Conservation (phyloP, 2,888 invertebrate species). For the Teleogryllus oceanicus region DNA sequence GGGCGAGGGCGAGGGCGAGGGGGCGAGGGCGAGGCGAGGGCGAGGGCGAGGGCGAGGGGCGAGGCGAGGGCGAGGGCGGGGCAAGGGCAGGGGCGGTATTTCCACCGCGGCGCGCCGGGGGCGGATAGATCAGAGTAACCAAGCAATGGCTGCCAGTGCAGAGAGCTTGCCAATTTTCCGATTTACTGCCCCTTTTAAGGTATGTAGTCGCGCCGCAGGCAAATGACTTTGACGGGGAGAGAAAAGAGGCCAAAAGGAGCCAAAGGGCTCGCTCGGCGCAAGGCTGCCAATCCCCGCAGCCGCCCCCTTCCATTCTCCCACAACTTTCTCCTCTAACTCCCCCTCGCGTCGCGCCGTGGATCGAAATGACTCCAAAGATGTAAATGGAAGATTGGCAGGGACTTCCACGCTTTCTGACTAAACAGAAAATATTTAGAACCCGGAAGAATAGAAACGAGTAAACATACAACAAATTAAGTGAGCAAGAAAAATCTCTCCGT, state of each 20-base stretch:
- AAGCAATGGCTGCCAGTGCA: background rate
- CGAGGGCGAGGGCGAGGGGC: no score
- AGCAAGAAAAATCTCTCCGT: no score
- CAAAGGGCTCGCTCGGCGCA: background rate
- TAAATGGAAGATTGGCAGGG: no score
- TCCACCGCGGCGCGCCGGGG: background rate
- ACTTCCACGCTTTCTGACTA: no score
- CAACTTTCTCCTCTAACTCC: background rate
- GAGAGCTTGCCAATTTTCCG: background rate
- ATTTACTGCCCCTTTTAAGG: background rate
- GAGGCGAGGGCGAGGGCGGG: no score
- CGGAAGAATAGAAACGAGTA: no score
- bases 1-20: no score
- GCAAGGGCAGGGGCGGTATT: no score
- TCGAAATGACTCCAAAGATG: no score
- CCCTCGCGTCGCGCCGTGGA: background rate
- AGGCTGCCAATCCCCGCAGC: background rate
- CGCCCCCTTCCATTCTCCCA: background rate
- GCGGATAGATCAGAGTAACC: slow-evolving; percentile 1
- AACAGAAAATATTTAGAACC: no score
- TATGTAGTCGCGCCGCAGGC: background rate
- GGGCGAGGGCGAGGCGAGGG: no score
- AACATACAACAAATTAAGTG: no score
- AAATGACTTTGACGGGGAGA: slow-evolving; percentile 18
- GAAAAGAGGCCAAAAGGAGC: background rate